Conservation (phyloP, 1,140 invertebrate species). For the Pantala flavescens region DNA sequence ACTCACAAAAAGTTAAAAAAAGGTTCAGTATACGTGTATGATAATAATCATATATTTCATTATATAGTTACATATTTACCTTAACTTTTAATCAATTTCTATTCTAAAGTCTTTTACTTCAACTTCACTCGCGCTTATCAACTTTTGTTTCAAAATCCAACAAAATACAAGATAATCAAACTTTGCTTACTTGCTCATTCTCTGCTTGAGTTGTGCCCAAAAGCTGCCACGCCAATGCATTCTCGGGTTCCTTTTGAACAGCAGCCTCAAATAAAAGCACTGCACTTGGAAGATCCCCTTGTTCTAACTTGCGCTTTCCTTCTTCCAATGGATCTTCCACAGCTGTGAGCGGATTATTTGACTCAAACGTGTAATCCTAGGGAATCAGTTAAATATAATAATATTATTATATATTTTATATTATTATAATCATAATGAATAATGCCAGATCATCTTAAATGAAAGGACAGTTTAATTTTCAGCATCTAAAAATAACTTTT, state of each 20-base stretch:
- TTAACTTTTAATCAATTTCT: no score
- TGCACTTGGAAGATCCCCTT: conserved; percentile 87
- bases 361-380: conserved; percentile 72
- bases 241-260: conserved; percentile 70
- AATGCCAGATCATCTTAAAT: conserved; percentile 12
- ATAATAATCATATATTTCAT: no score
- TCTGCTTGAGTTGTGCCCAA: conserved; percentile 86
- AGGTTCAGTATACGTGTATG: no score
- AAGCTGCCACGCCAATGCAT: conserved; percentile 70
- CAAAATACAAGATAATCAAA: no score
- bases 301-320: conserved; percentile 68
- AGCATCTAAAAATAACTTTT: conserved; percentile 16
- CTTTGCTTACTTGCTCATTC: conserved; percentile 56
- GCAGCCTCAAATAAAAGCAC: conserved; percentile 95
- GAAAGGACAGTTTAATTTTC: conserved; percentile 9
- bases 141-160: no score
- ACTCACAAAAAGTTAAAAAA: no score
- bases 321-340: conserved; percentile 73
- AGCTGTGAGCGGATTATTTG: conserved; percentile 77
- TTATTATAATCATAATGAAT: not conserved
- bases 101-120: no score
- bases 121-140: no score
- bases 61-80: no score
- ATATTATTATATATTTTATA: not conserved
- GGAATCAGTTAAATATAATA: not conserved